Conservation (phyloP, 2,113 vertebrate genomes). For the Tamias sibiricus region DNA sequence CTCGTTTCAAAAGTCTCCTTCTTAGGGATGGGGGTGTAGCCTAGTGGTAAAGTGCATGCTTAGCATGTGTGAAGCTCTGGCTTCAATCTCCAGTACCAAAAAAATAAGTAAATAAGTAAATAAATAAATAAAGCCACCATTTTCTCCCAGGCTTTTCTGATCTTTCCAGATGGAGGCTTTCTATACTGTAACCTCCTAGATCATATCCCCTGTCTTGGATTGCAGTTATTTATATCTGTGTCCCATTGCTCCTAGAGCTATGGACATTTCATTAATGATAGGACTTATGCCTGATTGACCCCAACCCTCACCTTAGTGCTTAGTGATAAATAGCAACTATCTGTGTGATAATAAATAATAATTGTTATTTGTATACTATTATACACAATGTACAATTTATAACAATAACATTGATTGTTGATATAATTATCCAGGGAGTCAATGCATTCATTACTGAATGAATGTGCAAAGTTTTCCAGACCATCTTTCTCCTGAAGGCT, state of each 20-base stretch:
- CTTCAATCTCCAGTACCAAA: not conserved
- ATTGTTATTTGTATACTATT: not conserved
- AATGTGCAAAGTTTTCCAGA: not conserved
- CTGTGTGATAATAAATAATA: not conserved
- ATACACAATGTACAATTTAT: not conserved
- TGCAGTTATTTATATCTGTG: not conserved
- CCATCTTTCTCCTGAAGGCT: conserved; percentile 17
- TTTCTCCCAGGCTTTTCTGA: not conserved
- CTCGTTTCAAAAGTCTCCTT: not conserved
- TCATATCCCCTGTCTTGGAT: not conserved
- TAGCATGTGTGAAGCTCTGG: not conserved
- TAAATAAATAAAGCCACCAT: not conserved
- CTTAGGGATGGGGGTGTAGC: not conserved
- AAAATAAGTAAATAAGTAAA: too few species aligned
- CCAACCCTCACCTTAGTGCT: not conserved
- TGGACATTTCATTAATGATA: not conserved
- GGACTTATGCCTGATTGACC: not conserved
- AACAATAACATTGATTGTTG: not conserved
- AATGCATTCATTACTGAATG: not conserved
- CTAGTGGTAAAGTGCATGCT: not conserved
- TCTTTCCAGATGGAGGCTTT: not conserved
- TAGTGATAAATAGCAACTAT: not conserved
- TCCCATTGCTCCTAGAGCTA: not conserved
- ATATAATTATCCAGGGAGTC: not conserved
- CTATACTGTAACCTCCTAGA: not conserved